A percentile compares a stretch with the other conserved stretches of the same genome.
phyloP scores from a whole-genome alignment of 2,888 invertebrate genomes.

The Hirtodrosophila cameraria region DNA sequence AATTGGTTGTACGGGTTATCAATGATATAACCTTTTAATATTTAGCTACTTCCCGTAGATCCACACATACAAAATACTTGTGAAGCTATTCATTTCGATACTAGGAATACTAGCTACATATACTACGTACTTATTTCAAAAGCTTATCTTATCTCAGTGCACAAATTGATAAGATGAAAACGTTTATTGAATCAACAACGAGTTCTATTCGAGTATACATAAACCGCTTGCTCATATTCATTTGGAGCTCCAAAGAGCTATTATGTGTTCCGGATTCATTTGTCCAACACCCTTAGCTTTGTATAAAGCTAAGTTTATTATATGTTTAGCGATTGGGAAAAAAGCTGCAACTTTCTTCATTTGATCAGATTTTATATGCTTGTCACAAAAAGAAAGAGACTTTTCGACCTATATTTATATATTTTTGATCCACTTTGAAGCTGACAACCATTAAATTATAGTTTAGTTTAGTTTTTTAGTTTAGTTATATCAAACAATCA shows the following conservation, averaged over 20 bases:
- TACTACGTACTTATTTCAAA: neutral
- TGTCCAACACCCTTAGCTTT: neutral
- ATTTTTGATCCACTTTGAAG: too few species aligned
- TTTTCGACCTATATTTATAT: too few species aligned
- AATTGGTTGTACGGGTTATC: neutral
- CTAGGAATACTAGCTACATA: conserved; percentile 23
- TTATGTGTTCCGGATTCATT: conserved; percentile 19
- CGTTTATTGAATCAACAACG: conserved; percentile 66
- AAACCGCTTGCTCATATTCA: conserved; percentile 6
- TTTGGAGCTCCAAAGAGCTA: neutral
- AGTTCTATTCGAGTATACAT: neutral
- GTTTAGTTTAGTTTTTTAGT: too few species aligned
- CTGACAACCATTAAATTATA: too few species aligned
- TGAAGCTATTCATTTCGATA: conserved; percentile 32
- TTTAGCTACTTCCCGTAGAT: neutral
- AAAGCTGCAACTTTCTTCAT: too few species aligned
- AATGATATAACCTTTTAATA: neutral
- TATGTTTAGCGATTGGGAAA: conserved; percentile 13
- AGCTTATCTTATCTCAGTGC: conserved; percentile 61
- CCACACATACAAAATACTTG: conserved; percentile 2
- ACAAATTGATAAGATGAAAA: conserved; percentile 45
- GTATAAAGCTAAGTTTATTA: neutral
- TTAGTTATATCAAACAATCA: too few species aligned
- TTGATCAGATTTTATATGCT: too few species aligned
- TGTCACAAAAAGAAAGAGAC: too few species aligned